Evolutionary conservation across 1,140 invertebrate species (phyloP).

Genomic region (Glossosoma conforme): DNA sequence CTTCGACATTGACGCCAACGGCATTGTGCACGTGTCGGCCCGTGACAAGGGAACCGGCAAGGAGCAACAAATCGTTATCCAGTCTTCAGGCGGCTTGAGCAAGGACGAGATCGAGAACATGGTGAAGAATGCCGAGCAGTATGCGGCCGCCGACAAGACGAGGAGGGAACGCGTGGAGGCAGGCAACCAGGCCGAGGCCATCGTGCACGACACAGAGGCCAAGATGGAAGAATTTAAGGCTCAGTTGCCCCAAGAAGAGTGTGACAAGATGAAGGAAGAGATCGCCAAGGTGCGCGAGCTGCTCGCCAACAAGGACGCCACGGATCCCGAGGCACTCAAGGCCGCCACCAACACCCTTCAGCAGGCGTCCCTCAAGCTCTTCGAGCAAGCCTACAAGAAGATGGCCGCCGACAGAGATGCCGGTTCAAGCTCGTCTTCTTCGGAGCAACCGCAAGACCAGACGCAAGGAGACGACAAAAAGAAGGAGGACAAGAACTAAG

Average conservation of each 20-base stretch:
- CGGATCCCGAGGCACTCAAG: slow-evolving; percentile 85
- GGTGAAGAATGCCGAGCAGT: slow-evolving; percentile 70
- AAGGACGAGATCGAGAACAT: slow-evolving; percentile 57
- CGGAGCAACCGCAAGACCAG: slow-evolving; percentile 39
- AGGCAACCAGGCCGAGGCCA: slow-evolving; percentile 51
- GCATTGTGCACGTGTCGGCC: slow-evolving; percentile 64
- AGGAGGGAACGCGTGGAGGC: slow-evolving; percentile 77
- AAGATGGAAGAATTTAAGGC: not conserved
- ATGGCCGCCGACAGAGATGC: slow-evolving; percentile 71
- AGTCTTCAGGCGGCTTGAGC: slow-evolving; percentile 61
- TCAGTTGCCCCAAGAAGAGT: slow-evolving; percentile 46
- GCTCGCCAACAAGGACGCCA: slow-evolving; percentile 85
- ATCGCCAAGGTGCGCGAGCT: slow-evolving; percentile 81
- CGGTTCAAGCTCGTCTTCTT: slow-evolving; percentile 34
- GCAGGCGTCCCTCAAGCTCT: slow-evolving; percentile 95
- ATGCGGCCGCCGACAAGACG: slow-evolving; percentile 80
- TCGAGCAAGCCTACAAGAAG: slow-evolving; percentile 99
- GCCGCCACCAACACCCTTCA: slow-evolving; percentile 84
- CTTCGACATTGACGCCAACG: slow-evolving; percentile 65
- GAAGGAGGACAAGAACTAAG: slow-evolving; percentile 57
- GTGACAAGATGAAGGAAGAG: slow-evolving; percentile 82
- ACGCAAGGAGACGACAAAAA: slow-evolving; percentile 51
- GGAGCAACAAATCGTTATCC: slow-evolving; percentile 58
- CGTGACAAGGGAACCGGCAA: slow-evolving; percentile 44
- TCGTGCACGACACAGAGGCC: not conserved